phyloP scores from a whole-genome alignment of 2,797 vertebrate genomes.

The Microchirus variegatus region DNA sequence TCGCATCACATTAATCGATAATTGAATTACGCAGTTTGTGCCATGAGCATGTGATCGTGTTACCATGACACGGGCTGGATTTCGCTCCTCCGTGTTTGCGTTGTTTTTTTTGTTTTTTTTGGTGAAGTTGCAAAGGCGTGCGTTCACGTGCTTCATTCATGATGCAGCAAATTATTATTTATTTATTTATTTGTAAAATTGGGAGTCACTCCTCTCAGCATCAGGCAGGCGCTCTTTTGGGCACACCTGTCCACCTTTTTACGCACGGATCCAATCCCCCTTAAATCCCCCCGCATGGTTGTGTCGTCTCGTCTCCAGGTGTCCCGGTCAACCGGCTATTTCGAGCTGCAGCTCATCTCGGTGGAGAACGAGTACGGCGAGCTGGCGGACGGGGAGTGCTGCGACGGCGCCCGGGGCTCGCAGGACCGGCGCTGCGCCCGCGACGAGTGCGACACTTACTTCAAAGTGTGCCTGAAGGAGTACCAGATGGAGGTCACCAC shows the following conservation, averaged over 20 bases:
- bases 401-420: slow-evolving; percentile 88
- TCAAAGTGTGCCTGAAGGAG: slow-evolving; percentile 95
- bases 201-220: background rate
- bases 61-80: slow-evolving; percentile 67
- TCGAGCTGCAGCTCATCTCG: slow-evolving; percentile 96
- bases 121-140: slow-evolving; percentile 59
- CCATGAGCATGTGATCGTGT: slow-evolving; percentile 74
- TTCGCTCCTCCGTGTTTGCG: slow-evolving; percentile 36
- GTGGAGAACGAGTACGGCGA: slow-evolving; percentile 95
- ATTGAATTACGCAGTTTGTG: slow-evolving; percentile 75
- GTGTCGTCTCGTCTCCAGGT: slow-evolving; percentile 73
- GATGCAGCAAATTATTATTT: slow-evolving; percentile 36
- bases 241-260: too few species aligned
- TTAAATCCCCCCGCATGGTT: too few species aligned
- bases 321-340: slow-evolving; percentile 94
- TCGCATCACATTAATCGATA: slow-evolving; percentile 67
- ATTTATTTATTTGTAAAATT: too few species aligned
- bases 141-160: slow-evolving; percentile 56
- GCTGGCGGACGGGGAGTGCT: slow-evolving; percentile 93
- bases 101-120: slow-evolving; percentile 1
- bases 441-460: slow-evolving; percentile 98
- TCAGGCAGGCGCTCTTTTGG: background rate
- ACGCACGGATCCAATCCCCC: too few species aligned
- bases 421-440: slow-evolving; percentile 85
- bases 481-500: slow-evolving; percentile 90